A percentile compares a stretch with the other conserved stretches of the same genome.
phyloP scores from a whole-genome alignment of 2,888 invertebrate species.

The Agonum fuliginosum region DNA sequence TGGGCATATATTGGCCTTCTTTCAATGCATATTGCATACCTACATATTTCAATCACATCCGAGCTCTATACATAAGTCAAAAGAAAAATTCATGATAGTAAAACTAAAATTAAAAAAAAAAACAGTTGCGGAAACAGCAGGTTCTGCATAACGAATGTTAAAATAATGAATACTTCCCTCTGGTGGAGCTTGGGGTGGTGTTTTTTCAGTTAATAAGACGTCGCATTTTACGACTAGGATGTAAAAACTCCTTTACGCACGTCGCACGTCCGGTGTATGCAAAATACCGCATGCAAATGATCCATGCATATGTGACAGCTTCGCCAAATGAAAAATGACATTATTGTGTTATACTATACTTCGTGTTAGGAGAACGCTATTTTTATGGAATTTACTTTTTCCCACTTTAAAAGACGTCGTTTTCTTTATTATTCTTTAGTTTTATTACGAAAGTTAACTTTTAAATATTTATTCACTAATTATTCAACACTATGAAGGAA shows the following conservation, averaged over 20 bases:
- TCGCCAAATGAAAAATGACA: slow-evolving; percentile 44
- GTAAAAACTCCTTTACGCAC: slow-evolving; percentile 4
- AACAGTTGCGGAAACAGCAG: not conserved
- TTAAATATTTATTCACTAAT: slow-evolving; percentile 45
- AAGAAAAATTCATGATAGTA: not conserved
- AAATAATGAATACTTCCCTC: slow-evolving; percentile 19
- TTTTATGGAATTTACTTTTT: slow-evolving; percentile 46
- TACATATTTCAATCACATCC: too few species aligned
- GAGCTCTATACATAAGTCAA: not conserved
- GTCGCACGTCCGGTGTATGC: slow-evolving; percentile 17
- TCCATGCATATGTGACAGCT: slow-evolving; percentile 34
- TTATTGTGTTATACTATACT: slow-evolving; percentile 36
- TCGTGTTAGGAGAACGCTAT: slow-evolving; percentile 8
- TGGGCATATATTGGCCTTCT: too few species aligned
- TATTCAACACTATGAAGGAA: slow-evolving; percentile 27
- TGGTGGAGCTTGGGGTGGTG: not conserved
- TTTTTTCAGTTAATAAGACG: slow-evolving; percentile 23
- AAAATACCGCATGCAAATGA: slow-evolving; percentile 40
- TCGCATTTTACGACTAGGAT: slow-evolving; percentile 32
- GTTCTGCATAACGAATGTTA: slow-evolving; percentile 39
- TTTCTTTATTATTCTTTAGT: slow-evolving; percentile 34
- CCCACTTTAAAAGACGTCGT: slow-evolving; percentile 30
- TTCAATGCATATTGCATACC: too few species aligned
- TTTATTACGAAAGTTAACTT: slow-evolving; percentile 46
- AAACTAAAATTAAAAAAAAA: slow-evolving; percentile 1